Evolutionary conservation across 30 jellyfish, hydroid and myxozoan species (phyloP), one percentile per base, ranked within the genome.

Genomic region (Clytia hemisphaerica): DNA sequence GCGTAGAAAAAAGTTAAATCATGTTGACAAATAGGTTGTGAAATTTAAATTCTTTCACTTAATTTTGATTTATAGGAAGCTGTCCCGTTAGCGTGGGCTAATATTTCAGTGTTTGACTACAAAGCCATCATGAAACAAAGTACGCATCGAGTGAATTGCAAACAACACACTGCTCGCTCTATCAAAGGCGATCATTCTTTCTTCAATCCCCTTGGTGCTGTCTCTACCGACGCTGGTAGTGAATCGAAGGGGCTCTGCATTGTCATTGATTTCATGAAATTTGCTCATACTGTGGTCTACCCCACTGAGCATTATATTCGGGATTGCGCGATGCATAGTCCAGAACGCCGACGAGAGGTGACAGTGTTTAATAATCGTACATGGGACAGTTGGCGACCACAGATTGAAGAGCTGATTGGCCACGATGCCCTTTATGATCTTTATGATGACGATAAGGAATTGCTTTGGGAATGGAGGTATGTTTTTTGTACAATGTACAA

Each of bases 181-280:
- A 61, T 79, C 72, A 69, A 3, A 5, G 73, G 73, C 7, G 70
- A 57, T 6, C 25, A 21, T 22, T 24, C 45, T 3, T 74, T 73
- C 9, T 31, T 83, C 18, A 66, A 83, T 40, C 95, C 95, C 4
- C 72, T 83, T 45, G 95, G 95, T 15, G 75, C 85, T 27, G 95
- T 83, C 16, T 80, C 77, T 12, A 83, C 85, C 18, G 95, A 73
- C 16, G 85, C 77, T 12, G 25, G 44, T 0, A 74, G 84, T 31
- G 50, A 54, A 9, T 22, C 70, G 95, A 83, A 4, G 42, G 82
- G 92, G 0, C 84, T 85, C 26, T 75, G 91, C 54, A 46, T 83
- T 67, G 75, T 83, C 25, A 47, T 83, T 36, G 91, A 83, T 18
- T 73, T 74, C 76, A 66, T 79, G 40, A 73, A 69, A 44, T 83